phyloP scores from a whole-genome alignment of 2,888 invertebrate genomes.

The Erebia palarica region DNA sequence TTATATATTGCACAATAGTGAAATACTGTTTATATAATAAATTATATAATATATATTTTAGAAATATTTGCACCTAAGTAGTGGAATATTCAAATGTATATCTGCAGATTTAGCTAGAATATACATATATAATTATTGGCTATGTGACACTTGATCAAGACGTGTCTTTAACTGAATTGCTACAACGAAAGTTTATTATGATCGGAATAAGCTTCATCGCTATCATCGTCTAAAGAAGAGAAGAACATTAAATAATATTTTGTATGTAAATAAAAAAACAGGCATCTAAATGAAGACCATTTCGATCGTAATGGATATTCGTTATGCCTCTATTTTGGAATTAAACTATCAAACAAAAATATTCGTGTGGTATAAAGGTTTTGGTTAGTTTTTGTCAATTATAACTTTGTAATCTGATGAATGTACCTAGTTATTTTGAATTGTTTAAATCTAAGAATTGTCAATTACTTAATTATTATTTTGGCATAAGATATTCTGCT shows the following conservation, averaged over 20 bases:
- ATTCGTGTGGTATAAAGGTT: conserved; percentile 55
- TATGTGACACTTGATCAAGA: conserved; percentile 54
- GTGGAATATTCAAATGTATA: conserved; percentile 76
- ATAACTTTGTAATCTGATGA: conserved; percentile 72
- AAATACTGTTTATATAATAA: conserved; percentile 73
- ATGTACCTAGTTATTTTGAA: conserved; percentile 76
- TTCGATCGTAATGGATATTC: conserved; percentile 26
- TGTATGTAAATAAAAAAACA: neutral
- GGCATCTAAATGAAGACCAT: conserved; percentile 19
- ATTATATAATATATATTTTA: conserved; percentile 76
- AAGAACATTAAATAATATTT: neutral
- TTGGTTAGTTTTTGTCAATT: conserved; percentile 78
- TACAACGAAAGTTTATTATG: conserved; percentile 25
- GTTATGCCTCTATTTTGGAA: conserved; percentile 22
- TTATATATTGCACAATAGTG: conserved; percentile 77
- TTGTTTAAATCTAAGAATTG: conserved; percentile 79
- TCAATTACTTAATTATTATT: conserved; percentile 77
- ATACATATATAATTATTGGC: conserved; percentile 61
- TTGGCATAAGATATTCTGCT: conserved; percentile 62
- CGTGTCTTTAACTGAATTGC: conserved; percentile 37
- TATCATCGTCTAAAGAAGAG: conserved; percentile 6
- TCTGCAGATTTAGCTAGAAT: conserved; percentile 76
- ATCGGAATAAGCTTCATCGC: neutral
- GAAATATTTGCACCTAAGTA: conserved; percentile 82
- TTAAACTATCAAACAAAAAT: conserved; percentile 28